phyloP scores from a whole-genome alignment of 1,140 invertebrate species.

The Micrasema longulum region DNA sequence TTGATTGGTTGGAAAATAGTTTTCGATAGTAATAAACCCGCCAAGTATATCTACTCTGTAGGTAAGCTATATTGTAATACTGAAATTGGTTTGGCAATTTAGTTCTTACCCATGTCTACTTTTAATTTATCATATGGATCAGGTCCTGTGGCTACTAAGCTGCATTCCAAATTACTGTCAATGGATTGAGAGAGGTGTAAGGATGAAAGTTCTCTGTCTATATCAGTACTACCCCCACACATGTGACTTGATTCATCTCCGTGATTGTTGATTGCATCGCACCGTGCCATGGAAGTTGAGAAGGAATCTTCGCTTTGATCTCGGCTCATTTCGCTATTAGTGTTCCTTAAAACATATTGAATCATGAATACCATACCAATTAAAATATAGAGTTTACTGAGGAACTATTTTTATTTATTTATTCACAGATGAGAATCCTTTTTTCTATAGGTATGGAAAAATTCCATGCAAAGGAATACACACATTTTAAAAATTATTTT shows the following conservation, averaged over 20 bases:
- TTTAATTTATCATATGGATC: slow-evolving; percentile 70
- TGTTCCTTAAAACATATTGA: slow-evolving; percentile 12
- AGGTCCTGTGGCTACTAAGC: slow-evolving; percentile 61
- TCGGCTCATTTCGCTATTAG: slow-evolving; percentile 7
- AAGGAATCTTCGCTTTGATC: slow-evolving; percentile 62
- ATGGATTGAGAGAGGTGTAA: slow-evolving; percentile 65
- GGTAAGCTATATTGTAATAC: no score
- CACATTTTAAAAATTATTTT: no score
- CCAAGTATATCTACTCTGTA: no score
- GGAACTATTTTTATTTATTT: no score
- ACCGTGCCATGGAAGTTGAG: slow-evolving; percentile 53
- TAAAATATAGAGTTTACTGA: no score
- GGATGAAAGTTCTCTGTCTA: slow-evolving; percentile 60
- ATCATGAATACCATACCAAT: no score
- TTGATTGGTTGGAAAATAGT: no score
- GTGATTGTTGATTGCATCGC: slow-evolving; percentile 50
- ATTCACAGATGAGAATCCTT: no score
- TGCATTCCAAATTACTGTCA: slow-evolving; percentile 59
- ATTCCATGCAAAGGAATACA: no score
- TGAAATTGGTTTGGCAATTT: background rate
- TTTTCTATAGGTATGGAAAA: no score
- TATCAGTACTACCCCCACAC: slow-evolving; percentile 55
- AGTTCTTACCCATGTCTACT: slow-evolving; percentile 63
- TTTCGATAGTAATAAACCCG: no score
- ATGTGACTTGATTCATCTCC: slow-evolving; percentile 52